Evolutionary conservation across 2,888 invertebrate species (phyloP), one percentile per base, ranked within the genome.

Genomic region (Meghimatium bilineatum): DNA sequence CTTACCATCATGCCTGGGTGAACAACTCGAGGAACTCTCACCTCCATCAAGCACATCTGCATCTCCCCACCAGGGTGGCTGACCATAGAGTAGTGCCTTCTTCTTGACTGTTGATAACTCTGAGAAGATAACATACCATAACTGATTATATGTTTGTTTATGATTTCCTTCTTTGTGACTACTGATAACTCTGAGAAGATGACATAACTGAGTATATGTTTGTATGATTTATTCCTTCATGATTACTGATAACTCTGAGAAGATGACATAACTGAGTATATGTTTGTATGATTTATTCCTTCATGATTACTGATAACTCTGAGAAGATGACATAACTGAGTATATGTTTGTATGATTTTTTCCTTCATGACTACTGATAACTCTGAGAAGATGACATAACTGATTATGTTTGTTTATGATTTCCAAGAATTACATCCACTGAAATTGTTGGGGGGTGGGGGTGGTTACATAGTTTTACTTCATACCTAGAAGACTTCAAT

Each of bases 21-120:
- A 60, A 36, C 78, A 66, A 29, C 38, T 12, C 1, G 77, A 66
- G 60, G 32, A 32, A 56, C 60, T 36, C 26, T 75, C 66, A 26
- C 49, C 44, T 44, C 71, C 56, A 72, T 72, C 49, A 34, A 44
- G 29, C 44, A 0, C 72, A 8, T 26, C 29, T n/a, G 17, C 91
- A 75, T 93, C 93, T 72, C 93, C 93, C 93, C 93, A 93, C 91
- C 92, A 92, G n/a, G 93, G 89, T 34, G 93, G 93, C 83, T 93
- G 92, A 17, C 93, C 93, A 86, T 93, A 93, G 81, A 93, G 87
- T 44, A 93, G 93, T 34, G 93, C 93, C 26, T 92, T 90, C 69
- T 93, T 91, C 87, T 91, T 91, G 34, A 90, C 89, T 44, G 91
- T 91, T 32, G 88, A 90, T 75, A 91, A 81, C 79, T 91, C 91